A percentile compares a stretch with the other conserved stretches of the same genome.
Conservation (phyloP, 1,140 invertebrate genomes). For the Grapholita molesta region DNA sequence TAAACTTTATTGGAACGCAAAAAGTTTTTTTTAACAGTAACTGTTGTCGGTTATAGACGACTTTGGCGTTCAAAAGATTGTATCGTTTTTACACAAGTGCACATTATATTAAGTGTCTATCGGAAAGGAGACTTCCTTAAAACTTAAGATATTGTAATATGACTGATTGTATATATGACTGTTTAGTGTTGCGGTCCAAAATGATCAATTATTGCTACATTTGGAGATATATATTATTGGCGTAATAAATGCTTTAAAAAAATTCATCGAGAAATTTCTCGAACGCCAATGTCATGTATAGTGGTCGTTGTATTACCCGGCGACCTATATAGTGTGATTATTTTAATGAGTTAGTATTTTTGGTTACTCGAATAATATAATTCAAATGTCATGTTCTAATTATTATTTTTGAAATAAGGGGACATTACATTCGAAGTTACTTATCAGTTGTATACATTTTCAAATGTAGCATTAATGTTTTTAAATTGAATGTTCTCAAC, state of each 20-base stretch:
- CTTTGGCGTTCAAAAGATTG: no score
- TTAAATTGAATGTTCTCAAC: not conserved
- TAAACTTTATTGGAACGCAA: no score
- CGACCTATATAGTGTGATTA: not conserved
- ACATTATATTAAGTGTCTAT: not conserved
- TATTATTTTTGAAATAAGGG: not conserved
- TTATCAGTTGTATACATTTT: not conserved
- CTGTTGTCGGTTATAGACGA: no score
- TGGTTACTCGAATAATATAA: not conserved
- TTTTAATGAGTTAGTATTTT: not conserved
- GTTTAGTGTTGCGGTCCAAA: slow-evolving; percentile 10
- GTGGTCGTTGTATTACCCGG: not conserved
- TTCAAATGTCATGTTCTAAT: not conserved
- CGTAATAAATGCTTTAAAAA: not conserved
- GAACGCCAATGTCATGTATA: not conserved
- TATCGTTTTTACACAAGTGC: not conserved
- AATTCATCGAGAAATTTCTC: not conserved
- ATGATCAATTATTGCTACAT: not conserved
- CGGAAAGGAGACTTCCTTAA: not conserved
- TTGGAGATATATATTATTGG: not conserved
- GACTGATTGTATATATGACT: slow-evolving; percentile 12
- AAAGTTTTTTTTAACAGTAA: no score
- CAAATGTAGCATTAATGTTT: not conserved
- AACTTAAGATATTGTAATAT: not conserved
- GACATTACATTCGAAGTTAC: not conserved